A percentile compares a stretch with the other conserved stretches of the same genome.
Conservation (phyloP, 2,888 invertebrate species). For the Proisotoma minuta region DNA sequence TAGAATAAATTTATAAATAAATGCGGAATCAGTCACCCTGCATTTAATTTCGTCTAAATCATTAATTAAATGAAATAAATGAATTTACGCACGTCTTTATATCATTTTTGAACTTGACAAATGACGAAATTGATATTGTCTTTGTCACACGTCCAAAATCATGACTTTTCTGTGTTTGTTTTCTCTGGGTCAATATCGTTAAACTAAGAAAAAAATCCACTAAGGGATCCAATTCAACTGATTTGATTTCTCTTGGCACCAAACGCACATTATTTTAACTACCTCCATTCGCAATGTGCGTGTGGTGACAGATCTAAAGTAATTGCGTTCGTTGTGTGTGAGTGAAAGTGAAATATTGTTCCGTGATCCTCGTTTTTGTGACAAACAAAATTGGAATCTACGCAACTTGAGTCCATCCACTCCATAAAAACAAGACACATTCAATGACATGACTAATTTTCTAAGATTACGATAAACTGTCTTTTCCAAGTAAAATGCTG, state of each 20-base stretch:
- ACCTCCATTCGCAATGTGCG: not conserved
- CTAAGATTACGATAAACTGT: not conserved
- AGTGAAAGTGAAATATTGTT: no score
- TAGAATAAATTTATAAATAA: no score
- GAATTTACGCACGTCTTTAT: not conserved
- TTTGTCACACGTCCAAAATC: not conserved
- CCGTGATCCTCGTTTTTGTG: not conserved
- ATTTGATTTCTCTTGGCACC: not conserved
- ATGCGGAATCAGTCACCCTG: no score
- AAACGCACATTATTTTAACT: no score
- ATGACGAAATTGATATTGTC: not conserved
- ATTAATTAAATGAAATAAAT: no score
- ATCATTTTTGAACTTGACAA: not conserved
- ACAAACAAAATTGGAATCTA: no score
- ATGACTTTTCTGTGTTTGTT: not conserved
- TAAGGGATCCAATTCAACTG: no score
- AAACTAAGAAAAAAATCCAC: no score
- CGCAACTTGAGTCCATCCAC: not conserved
- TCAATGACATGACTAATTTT: not conserved
- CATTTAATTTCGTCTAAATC: no score
- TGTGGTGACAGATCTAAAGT: not conserved
- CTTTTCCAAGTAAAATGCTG: no score
- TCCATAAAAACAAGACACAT: not conserved
- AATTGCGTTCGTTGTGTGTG: not conserved
- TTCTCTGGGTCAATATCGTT: no score